Conservation (phyloP, 2,888 invertebrate genomes). For the Pollenia amentaria region DNA sequence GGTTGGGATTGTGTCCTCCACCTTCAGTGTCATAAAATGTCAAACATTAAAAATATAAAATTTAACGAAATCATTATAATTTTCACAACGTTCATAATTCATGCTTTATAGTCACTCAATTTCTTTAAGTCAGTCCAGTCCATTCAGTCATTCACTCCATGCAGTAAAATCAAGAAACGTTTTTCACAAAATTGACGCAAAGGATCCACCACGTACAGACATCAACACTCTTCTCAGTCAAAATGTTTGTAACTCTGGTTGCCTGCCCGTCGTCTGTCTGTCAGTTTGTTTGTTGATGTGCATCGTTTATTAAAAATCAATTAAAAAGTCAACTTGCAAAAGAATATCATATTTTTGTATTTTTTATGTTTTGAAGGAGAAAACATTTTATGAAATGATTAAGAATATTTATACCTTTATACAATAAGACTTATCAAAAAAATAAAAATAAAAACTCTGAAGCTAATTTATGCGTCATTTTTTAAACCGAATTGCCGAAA, state of each 20-base stretch:
- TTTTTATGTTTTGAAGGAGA: constrained; percentile 25
- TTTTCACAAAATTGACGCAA: constrained; percentile 1
- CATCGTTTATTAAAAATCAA: constrained; percentile 77
- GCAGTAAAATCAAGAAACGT: constrained; percentile 21
- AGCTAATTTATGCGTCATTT: constrained; percentile 35
- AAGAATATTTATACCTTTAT: constrained; percentile 49
- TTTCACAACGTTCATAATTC: constrained; percentile 80
- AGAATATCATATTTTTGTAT: constrained; percentile 7
- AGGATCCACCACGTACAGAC: neutral
- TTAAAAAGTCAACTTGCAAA: constrained; percentile 70
- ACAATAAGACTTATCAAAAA: neutral
- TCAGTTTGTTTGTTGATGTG: neutral
- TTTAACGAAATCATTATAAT: constrained; percentile 79
- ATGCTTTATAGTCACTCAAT: constrained; percentile 73
- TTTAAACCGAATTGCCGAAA: too few species aligned
- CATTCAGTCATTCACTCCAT: constrained; percentile 3
- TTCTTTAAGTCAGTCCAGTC: constrained; percentile 12
- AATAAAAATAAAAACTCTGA: neutral
- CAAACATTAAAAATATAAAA: constrained; percentile 73
- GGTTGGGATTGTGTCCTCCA: constrained; percentile 29
- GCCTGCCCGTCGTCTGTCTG: neutral
- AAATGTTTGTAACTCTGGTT: constrained; percentile 1
- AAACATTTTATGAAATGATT: constrained; percentile 42
- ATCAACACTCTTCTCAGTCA: neutral
- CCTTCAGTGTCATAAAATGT: constrained; percentile 74